Percentiles rank a stretch among this genome's conserved stretches.
These are phyloP conservation scores for Xylota segnis DNA, from an alignment of 2,888 invertebrate genomes.

Conservation along the genomic window DNA sequence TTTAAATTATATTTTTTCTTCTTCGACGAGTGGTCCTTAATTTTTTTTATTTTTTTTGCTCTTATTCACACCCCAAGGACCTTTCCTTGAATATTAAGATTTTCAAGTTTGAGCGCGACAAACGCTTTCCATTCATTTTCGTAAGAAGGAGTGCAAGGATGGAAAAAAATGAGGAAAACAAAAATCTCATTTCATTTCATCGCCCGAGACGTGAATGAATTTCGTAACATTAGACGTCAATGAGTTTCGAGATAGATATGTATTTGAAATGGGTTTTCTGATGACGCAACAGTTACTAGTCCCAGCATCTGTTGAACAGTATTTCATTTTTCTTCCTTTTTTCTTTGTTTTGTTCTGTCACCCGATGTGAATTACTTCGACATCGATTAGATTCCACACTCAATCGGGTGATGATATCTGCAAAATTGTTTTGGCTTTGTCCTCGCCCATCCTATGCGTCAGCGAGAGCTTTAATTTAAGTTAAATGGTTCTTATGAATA, in stretches of 20 bases:
- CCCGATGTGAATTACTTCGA: slow-evolving; percentile 21
- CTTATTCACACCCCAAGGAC: slow-evolving; percentile 20
- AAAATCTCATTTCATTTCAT: slow-evolving; percentile 50
- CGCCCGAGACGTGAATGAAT: slow-evolving; percentile 46
- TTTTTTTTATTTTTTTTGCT: background rate
- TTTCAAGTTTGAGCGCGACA: slow-evolving; percentile 35
- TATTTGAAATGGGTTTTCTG: slow-evolving; percentile 28
- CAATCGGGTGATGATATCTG: slow-evolving; percentile 17
- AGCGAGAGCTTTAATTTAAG: slow-evolving; percentile 4
- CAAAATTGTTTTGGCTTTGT: background rate
- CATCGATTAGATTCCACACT: slow-evolving; percentile 44
- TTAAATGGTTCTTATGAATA: slow-evolving; percentile 18
- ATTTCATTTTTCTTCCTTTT: background rate
- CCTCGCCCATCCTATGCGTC: background rate
- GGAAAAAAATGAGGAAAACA: slow-evolving; percentile 4
- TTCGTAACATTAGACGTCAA: slow-evolving; percentile 59
- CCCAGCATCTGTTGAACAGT: slow-evolving; percentile 36
- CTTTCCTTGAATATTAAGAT: slow-evolving; percentile 33
- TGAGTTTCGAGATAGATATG: slow-evolving; percentile 39
- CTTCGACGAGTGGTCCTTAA: slow-evolving; percentile 39
- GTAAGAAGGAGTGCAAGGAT: background rate
- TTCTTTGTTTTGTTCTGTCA: background rate
- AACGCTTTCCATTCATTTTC: slow-evolving; percentile 20
- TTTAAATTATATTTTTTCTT: slow-evolving; percentile 50
- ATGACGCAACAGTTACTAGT: slow-evolving; percentile 49